Evolutionary conservation across 1,140 invertebrate species (phyloP), one percentile per base, ranked within the genome.

Genomic region (Anastrepha ludens): DNA sequence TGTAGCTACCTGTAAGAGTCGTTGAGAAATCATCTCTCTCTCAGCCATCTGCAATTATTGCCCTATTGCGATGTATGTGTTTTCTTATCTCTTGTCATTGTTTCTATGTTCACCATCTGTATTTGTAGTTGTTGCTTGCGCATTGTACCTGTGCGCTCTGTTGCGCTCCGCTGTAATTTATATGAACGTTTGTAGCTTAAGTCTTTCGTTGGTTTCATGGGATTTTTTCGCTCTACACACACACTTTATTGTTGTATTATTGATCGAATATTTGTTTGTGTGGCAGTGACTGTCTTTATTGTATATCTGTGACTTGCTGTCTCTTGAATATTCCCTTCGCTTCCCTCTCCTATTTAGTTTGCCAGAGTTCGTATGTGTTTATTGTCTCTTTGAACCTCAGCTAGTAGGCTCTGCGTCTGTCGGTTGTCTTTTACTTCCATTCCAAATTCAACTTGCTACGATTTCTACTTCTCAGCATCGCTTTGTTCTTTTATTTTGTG

Each of bases 191-290:
- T 55, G 74, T 55, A 8, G 47, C 74, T 81, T 81, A 81, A 81
- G 47, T 81, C 74, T 81, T 81, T 81, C 47, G 74, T 81, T 81
- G n/a, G 47, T 58, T 81, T n/a, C 47, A 20, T 81, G 74, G 11
- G 17, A 55, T 55, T 81, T 81, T 81, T 81, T 29, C 11, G 39
- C 29, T 81, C 55, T 81, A 5, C 47, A n/a, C 50, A 8, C 44
- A 20, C 50, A 81, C 47, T 81, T 81, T 55, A 39, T 20, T 81
- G 17, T 11, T 0, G 17, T 20, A 13, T 81, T 81, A 50, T 81
- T 55, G n/a, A 55, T 29, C n/a, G n/a, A 81, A 81, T 55, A 7
- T 9, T 55, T 47, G 74, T 41, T 81, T 81, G 47, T 81, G 6
- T 81, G n/a, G n/a, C 0, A 8, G 5, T 20, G 1, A 17, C 11